Evolutionary conservation across 2,113 vertebrate species (phyloP).

Genomic region (Chloropsis cyanopogon): DNA sequence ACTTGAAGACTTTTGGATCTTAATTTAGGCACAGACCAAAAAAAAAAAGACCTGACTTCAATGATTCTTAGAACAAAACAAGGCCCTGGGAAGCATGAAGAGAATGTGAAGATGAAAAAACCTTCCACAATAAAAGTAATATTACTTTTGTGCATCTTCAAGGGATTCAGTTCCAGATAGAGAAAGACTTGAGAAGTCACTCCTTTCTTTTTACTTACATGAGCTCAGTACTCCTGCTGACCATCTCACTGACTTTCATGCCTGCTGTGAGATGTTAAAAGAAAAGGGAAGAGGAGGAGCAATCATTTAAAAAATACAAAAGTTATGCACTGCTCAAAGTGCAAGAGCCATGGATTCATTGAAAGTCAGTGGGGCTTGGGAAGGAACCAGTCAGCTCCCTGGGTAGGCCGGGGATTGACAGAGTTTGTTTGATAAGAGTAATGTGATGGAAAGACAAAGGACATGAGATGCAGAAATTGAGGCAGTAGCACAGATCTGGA

Average conservation of each 20-base stretch:
- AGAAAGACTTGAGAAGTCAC: background rate
- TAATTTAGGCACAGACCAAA: background rate
- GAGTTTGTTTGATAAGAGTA: background rate
- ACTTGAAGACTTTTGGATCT: background rate
- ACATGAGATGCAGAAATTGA: background rate
- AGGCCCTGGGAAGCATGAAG: background rate
- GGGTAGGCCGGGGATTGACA: background rate
- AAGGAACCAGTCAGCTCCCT: background rate
- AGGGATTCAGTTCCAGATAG: background rate
- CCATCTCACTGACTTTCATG: background rate
- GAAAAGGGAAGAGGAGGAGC: background rate
- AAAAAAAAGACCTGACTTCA: background rate
- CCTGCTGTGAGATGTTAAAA: background rate
- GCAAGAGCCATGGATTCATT: background rate
- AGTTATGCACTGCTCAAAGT: background rate
- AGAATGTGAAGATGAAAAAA: background rate
- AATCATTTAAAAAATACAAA: background rate
- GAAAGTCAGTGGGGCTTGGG: background rate
- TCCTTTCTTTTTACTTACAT: background rate
- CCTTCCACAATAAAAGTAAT: background rate
- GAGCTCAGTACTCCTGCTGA: background rate
- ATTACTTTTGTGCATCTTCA: constrained; percentile 1
- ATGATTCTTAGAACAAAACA: background rate
- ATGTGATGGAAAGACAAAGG: background rate
- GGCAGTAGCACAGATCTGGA: background rate